These are phyloP conservation scores for Mustelus asterias DNA, from an alignment of 2,113 vertebrate species.

Conservation along the genomic window DNA sequence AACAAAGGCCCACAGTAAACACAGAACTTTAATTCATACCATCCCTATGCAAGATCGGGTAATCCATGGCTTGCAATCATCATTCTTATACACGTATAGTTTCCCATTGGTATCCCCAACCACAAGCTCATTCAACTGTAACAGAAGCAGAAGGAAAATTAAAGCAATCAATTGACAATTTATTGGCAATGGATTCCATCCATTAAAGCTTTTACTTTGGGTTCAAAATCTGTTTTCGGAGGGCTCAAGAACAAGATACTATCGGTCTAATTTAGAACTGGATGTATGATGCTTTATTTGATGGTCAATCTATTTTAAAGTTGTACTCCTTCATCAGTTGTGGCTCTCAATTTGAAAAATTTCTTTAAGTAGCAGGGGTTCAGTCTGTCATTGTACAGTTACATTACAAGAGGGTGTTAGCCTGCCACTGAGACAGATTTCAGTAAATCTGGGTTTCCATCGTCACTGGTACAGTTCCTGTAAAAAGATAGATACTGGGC, in stretches of 20 bases:
- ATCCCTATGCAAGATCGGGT: conserved; percentile 83
- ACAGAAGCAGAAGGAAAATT: conserved; percentile 38
- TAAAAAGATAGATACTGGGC: no score
- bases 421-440: no score
- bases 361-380: background rate
- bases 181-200: background rate
- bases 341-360: background rate
- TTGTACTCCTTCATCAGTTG: background rate
- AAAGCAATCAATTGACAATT: background rate
- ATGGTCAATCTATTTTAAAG: background rate
- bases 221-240: background rate
- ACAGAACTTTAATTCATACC: conserved; percentile 59
- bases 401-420: background rate
- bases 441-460: no score
- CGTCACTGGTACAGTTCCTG: no score
- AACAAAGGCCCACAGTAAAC: conserved; percentile 68
- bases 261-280: background rate
- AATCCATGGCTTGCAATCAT: conserved; percentile 80
- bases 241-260: background rate
- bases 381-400: background rate
- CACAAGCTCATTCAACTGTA: conserved; percentile 87
- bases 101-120: conserved; percentile 90
- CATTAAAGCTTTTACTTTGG: background rate
- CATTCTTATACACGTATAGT: conserved; percentile 83
- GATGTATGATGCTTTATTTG: background rate